Evolutionary conservation across 1,140 invertebrate genomes (phyloP).

Genomic region (Bactericera cockerelli): DNA sequence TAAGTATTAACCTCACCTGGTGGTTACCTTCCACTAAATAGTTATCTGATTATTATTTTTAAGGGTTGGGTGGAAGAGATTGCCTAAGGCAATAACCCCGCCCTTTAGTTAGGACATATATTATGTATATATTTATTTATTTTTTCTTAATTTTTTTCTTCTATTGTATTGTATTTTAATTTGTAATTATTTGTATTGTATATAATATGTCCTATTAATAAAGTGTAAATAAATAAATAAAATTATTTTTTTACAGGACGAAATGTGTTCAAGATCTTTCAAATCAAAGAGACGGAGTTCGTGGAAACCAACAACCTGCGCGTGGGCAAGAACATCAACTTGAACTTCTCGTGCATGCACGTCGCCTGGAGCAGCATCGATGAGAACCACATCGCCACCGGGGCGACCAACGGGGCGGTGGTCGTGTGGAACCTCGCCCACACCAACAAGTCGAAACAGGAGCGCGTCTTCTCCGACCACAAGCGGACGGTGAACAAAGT

Average conservation of each 20-base stretch:
- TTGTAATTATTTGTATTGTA: too few species aligned
- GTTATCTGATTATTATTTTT: too few species aligned
- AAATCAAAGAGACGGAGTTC: constrained; percentile 69
- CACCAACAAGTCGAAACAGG: constrained; percentile 72
- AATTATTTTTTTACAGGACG: constrained; percentile 38
- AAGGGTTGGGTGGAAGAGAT: too few species aligned
- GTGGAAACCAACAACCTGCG: constrained; percentile 73
- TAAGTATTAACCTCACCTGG: too few species aligned
- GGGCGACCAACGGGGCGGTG: constrained; percentile 89
- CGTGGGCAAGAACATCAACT: constrained; percentile 72
- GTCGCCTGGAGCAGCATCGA: constrained; percentile 85
- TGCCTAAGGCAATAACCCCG: too few species aligned
- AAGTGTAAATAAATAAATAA: too few species aligned
- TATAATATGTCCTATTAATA: too few species aligned
- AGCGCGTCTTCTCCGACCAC: constrained; percentile 83
- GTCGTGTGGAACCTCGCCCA: constrained; percentile 90
- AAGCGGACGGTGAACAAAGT: constrained; percentile 92
- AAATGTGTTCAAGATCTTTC: constrained; percentile 77
- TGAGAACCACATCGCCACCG: constrained; percentile 79
- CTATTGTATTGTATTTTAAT: too few species aligned
- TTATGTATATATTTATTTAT: too few species aligned
- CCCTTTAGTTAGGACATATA: too few species aligned
- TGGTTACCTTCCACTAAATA: too few species aligned
- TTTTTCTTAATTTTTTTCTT: too few species aligned
- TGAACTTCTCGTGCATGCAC: constrained; percentile 89